Evolutionary conservation across 2,113 vertebrate species (phyloP), one percentile per base, ranked within the genome.

Genomic region (Cochlearius cochlearius): DNA sequence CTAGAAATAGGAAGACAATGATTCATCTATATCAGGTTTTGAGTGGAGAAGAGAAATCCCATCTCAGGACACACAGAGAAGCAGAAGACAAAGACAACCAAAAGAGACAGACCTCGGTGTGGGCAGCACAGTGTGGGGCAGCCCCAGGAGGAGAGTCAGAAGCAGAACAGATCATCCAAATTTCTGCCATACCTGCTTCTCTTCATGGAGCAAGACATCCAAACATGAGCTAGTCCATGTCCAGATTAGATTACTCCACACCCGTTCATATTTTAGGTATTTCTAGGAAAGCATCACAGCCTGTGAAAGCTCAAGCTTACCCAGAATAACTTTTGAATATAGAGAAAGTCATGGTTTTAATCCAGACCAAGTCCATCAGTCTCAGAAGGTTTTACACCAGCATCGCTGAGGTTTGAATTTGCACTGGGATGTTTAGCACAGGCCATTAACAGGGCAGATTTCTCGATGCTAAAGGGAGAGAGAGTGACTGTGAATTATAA

Each of bases 401-500:
- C 43, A 52, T 38, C 63, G 19, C 10, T 2, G 12, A 84, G 47
- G 66, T 74, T 25, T 80, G 75, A 64, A 34, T 92, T 93, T 88
- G 34, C 32, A 53, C 32, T 53, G 69, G 66, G 64, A 36, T 15
- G 12, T 88, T 92, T 50, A 92, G 41, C 29, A 71, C 53, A 79
- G 69, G 32, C 55, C 41, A 56, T 90, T 94, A 94, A 59, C 41
- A 84, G 82, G 60, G 79, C 49, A 79, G 69, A 94, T 92, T 92
- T 89, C 58, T 91, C 1, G 4, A 27, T 53, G 71, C 68, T 94
- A 86, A 67, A 80, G 59, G 41, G 38, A 69, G 56, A 59, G 59
- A 90, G 58, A 53, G 20, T 12, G 62, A 84, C 68, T 76, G 78
- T 93, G 92, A 97, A 81, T 87, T 95, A 77, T 62, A 72, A 83